These are phyloP conservation scores for Ylistrum balloti DNA, from an alignment of 1,140 invertebrate genomes.

Conservation along the genomic window DNA sequence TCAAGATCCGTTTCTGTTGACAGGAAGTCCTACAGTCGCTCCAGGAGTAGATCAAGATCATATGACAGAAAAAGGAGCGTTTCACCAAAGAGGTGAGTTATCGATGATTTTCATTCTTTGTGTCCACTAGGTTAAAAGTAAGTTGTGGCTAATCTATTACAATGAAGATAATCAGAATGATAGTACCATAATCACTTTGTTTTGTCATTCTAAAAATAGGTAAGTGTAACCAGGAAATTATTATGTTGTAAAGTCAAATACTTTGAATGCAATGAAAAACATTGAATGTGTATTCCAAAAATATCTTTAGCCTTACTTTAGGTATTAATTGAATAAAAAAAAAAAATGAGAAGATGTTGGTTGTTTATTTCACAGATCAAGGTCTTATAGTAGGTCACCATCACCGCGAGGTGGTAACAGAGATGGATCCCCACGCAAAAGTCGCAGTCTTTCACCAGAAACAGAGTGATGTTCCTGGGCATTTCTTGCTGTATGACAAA, in stretches of 20 bases:
- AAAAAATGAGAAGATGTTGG: too few species aligned
- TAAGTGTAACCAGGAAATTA: background rate
- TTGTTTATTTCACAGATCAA: background rate
- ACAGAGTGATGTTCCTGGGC: background rate
- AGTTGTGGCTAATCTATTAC: too few species aligned
- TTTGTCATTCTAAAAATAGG: background rate
- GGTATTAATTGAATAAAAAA: too few species aligned
- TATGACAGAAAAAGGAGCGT: background rate
- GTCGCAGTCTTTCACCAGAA: background rate
- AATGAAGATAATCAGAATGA: too few species aligned
- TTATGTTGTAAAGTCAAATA: too few species aligned
- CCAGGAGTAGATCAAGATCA: constrained; percentile 31
- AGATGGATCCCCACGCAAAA: constrained; percentile 8
- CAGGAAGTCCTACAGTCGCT: constrained; percentile 21
- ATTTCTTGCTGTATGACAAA: background rate
- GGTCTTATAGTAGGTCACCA: background rate
- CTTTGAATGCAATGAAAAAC: too few species aligned
- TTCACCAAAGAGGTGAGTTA: background rate
- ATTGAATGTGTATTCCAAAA: too few species aligned
- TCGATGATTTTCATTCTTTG: background rate
- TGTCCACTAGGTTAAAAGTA: background rate
- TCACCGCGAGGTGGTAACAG: background rate
- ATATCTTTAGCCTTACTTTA: too few species aligned
- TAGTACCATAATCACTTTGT: too few species aligned
- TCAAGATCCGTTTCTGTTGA: background rate